Evolutionary conservation across 2,797 vertebrate species (phyloP).

Genomic region (Semaprochilodus insignis): DNA sequence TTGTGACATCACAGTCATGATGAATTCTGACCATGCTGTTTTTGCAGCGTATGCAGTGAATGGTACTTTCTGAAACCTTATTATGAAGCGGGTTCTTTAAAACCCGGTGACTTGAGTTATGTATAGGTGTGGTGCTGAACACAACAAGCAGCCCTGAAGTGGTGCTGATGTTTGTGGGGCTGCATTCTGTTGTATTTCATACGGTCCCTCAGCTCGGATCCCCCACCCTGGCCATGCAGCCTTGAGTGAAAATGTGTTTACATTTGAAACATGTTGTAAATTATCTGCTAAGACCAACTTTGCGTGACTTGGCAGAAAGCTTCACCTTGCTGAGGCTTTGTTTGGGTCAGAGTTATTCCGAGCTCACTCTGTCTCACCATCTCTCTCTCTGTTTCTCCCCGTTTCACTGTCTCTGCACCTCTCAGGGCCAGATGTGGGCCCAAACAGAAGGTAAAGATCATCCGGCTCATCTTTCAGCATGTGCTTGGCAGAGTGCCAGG

Average conservation of each 20-base stretch:
- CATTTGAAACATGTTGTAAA: constrained; percentile 82
- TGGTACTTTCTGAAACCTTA: too few species aligned
- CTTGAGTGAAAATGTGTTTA: constrained; percentile 81
- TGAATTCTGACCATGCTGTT: too few species aligned
- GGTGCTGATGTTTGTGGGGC: not conserved
- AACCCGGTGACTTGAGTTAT: not conserved
- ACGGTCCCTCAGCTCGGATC: not conserved
- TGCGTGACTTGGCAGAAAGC: constrained; percentile 86
- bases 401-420: constrained; percentile 78
- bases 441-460: constrained; percentile 68
- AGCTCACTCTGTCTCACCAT: constrained; percentile 76
- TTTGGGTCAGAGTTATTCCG: constrained; percentile 81
- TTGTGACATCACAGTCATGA: not conserved
- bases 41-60: too few species aligned
- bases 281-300: constrained; percentile 83
- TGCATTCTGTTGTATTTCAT: constrained; percentile 1
- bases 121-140: not conserved
- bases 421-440: constrained; percentile 81
- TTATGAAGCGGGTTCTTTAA: not conserved
- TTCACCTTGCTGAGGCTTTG: constrained; percentile 81
- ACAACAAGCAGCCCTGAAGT: not conserved
- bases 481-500: constrained; percentile 62
- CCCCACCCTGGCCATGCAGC: constrained; percentile 66
- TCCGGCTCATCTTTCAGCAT: constrained; percentile 44
- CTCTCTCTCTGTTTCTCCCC: constrained; percentile 64